Evolutionary conservation across 2,888 invertebrate species (phyloP).

Genomic region (Caenorhabditis becei): DNA sequence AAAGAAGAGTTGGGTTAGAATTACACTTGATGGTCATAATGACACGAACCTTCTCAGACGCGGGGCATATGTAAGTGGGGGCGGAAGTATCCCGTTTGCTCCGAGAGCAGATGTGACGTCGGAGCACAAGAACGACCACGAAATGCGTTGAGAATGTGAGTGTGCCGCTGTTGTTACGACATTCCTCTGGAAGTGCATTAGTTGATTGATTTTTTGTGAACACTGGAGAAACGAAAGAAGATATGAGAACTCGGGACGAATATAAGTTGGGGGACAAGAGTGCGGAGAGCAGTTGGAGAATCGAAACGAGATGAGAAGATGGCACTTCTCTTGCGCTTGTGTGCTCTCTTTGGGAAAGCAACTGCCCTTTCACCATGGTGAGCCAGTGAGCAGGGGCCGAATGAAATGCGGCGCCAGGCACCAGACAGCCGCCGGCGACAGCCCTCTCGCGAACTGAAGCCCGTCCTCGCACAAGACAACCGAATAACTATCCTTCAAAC

Average conservation of each 20-base stretch:
- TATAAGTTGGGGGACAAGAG: background rate
- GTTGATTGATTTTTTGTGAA: background rate
- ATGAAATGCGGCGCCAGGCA: conserved; percentile 13
- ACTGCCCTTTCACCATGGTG: conserved; percentile 21
- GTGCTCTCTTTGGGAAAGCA: background rate
- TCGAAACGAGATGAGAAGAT: background rate
- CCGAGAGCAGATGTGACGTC: conserved; percentile 13
- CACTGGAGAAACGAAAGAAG: background rate
- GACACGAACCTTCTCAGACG: conserved; percentile 7
- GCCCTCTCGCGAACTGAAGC: background rate
- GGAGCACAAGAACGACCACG: background rate
- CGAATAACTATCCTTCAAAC: background rate
- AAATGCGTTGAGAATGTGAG: background rate
- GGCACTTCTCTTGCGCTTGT: background rate
- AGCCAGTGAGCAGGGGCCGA: conserved; percentile 16
- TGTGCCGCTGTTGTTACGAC: conserved; percentile 6
- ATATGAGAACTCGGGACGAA: background rate
- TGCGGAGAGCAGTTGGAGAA: background rate
- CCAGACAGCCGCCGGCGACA: conserved; percentile 12
- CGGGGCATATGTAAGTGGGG: conserved; percentile 32
- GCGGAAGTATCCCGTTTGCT: conserved; percentile 1
- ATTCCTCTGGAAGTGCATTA: conserved; percentile 15
- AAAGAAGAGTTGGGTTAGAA: background rate
- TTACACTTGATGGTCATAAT: background rate
- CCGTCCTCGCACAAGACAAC: background rate